phyloP scores from a whole-genome alignment of 2,888 invertebrate genomes.

The Seladonia tumulorum region DNA sequence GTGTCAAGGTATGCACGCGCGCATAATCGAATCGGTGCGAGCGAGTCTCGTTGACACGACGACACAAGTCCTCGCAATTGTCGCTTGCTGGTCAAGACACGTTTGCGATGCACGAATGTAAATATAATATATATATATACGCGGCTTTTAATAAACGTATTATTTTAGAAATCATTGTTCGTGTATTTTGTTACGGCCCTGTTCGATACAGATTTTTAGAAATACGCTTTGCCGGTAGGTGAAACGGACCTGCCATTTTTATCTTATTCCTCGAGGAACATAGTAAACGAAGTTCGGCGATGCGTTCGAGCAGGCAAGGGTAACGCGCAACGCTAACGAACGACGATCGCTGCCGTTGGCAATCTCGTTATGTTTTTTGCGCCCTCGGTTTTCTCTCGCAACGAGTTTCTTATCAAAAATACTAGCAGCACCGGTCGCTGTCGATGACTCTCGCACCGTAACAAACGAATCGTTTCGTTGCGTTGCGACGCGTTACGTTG shows the following conservation, averaged over 20 bases:
- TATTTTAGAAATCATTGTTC: conserved; percentile 55
- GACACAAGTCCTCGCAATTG: conserved; percentile 17
- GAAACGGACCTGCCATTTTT: conserved; percentile 31
- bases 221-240: conserved; percentile 3
- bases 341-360: background rate
- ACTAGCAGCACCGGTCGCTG: background rate
- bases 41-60: conserved; percentile 1
- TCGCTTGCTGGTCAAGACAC: conserved; percentile 76
- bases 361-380: background rate
- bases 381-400: background rate
- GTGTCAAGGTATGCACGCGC: background rate
- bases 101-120: conserved; percentile 36
- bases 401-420: conserved; percentile 21
- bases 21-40: background rate
- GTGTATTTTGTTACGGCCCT: conserved; percentile 23
- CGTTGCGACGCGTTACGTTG: background rate
- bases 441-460: background rate
- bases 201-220: conserved; percentile 20
- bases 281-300: background rate
- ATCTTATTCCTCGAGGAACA: background rate
- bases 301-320: background rate
- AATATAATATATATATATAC: conserved; percentile 8
- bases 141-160: conserved; percentile 57
- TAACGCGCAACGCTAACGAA: conserved; percentile 18
- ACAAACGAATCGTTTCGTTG: background rate